These are phyloP conservation scores for Cephus rjabovi DNA, from an alignment of 2,888 invertebrate genomes.

Conservation along the genomic window DNA sequence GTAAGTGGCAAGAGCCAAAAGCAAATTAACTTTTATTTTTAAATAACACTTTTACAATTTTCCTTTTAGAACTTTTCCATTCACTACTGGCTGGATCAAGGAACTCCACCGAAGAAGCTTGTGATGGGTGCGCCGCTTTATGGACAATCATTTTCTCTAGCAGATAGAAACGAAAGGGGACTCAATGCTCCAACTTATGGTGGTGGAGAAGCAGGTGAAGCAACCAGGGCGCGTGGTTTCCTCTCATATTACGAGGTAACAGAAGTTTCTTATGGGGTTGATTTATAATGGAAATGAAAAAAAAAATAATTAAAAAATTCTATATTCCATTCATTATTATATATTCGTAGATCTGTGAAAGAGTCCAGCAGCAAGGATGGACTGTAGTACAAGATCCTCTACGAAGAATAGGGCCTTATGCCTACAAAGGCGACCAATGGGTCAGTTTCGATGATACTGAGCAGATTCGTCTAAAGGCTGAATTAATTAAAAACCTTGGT, in stretches of 20 bases:
- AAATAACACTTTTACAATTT: not conserved
- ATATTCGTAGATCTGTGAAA: conserved; percentile 79
- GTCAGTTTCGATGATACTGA: conserved; percentile 91
- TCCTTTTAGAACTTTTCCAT: conserved; percentile 83
- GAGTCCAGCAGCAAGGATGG: conserved; percentile 82
- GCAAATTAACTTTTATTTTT: not conserved
- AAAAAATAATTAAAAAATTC: not conserved
- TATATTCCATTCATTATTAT: not conserved
- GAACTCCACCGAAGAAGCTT: conserved; percentile 82
- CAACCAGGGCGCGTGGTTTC: conserved; percentile 88
- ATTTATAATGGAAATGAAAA: not conserved
- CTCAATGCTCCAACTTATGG: conserved; percentile 85
- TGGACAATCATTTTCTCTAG: conserved; percentile 88
- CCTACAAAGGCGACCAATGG: conserved; percentile 88
- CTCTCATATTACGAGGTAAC: conserved; percentile 86
- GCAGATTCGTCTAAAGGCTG: conserved; percentile 86
- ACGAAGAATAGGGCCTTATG: conserved; percentile 89
- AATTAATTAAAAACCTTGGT: conserved; percentile 82
- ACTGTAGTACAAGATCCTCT: conserved; percentile 81
- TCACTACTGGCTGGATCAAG: conserved; percentile 86
- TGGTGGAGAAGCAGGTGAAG: conserved; percentile 90
- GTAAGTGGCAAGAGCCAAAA: conserved; percentile 63
- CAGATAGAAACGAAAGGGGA: conserved; percentile 72
- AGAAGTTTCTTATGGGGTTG: not conserved
- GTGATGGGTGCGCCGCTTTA: conserved; percentile 91